phyloP scores from a whole-genome alignment of 2,888 invertebrate genomes.

The Herminia tarsipennalis region DNA sequence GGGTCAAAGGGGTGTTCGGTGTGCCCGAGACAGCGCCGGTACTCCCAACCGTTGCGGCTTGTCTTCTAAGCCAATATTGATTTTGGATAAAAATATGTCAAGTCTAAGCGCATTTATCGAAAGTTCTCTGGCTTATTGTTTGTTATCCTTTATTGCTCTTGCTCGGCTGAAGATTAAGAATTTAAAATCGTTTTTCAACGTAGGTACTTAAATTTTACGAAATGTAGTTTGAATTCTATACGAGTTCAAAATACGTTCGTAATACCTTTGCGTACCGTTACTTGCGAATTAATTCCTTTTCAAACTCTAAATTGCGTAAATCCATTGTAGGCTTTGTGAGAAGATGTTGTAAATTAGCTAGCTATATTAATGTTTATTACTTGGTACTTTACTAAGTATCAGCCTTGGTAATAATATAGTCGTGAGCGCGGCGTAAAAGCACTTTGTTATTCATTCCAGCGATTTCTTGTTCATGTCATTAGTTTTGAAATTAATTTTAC shows the following conservation, averaged over 20 bases:
- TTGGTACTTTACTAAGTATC: slow-evolving; percentile 24
- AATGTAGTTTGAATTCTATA: too few relatives aligned
- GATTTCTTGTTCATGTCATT: neutral
- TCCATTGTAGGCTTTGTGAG: slow-evolving; percentile 22
- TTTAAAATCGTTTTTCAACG: too few relatives aligned
- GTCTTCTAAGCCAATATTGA: slow-evolving; percentile 67
- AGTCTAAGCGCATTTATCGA: slow-evolving; percentile 16
- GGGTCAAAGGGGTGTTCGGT: slow-evolving; percentile 64
- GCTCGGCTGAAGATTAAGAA: too few relatives aligned
- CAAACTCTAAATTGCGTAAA: slow-evolving; percentile 12
- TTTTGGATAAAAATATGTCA: slow-evolving; percentile 54
- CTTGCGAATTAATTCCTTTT: slow-evolving; percentile 18
- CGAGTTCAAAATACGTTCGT: too few relatives aligned
- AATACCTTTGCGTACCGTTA: too few relatives aligned
- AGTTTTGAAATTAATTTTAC: too few relatives aligned
- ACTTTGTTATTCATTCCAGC: slow-evolving; percentile 17
- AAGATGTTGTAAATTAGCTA: slow-evolving; percentile 23
- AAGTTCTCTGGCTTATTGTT: slow-evolving; percentile 8
- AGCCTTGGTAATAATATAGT: slow-evolving; percentile 22
- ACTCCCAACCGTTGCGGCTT: slow-evolving; percentile 57
- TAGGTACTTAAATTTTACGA: too few relatives aligned
- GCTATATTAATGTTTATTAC: slow-evolving; percentile 34
- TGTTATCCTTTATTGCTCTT: too few relatives aligned
- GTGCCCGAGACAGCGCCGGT: slow-evolving; percentile 59
- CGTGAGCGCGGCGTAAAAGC: slow-evolving; percentile 28